A percentile compares a stretch with the other conserved stretches of the same genome.
Conservation (phyloP, 2,113 vertebrate genomes). For the Sitta europaea region DNA sequence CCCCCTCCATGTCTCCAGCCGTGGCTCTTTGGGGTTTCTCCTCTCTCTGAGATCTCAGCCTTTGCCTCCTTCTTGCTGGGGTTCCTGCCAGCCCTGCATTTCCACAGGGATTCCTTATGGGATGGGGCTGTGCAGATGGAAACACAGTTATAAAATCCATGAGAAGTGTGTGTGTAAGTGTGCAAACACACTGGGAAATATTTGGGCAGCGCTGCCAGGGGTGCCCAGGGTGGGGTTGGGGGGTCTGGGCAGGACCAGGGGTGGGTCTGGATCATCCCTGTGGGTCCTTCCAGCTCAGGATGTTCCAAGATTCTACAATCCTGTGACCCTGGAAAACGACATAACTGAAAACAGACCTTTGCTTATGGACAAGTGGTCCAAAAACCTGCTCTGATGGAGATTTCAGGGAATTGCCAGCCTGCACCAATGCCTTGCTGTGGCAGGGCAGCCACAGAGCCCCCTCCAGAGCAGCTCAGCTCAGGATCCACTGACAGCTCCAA, state of each 20-base stretch:
- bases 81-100: too few relatives aligned
- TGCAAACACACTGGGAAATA: too few relatives aligned
- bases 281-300: rapidly evolving
- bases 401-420: neutral
- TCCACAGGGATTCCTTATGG: too few relatives aligned
- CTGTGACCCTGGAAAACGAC: neutral
- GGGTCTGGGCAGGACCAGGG: neutral
- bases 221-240: neutral
- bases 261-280: neutral
- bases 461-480: neutral
- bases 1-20: too few relatives aligned
- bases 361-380: neutral
- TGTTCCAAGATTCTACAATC: neutral
- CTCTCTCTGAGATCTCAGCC: too few relatives aligned
- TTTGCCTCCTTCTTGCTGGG: too few relatives aligned
- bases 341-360: neutral
- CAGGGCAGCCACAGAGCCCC: neutral
- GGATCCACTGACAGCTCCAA: neutral
- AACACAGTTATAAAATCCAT: too few relatives aligned
- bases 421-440: rapidly evolving
- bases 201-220: neutral
- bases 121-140: too few relatives aligned
- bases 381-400: neutral
- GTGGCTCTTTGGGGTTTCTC: too few relatives aligned
- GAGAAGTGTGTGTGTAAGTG: too few relatives aligned